Percentiles rank a stretch among this genome's conserved stretches.
Evolutionary conservation across 2,888 invertebrate genomes (phyloP).

Genomic region (Ectobius pallidus): DNA sequence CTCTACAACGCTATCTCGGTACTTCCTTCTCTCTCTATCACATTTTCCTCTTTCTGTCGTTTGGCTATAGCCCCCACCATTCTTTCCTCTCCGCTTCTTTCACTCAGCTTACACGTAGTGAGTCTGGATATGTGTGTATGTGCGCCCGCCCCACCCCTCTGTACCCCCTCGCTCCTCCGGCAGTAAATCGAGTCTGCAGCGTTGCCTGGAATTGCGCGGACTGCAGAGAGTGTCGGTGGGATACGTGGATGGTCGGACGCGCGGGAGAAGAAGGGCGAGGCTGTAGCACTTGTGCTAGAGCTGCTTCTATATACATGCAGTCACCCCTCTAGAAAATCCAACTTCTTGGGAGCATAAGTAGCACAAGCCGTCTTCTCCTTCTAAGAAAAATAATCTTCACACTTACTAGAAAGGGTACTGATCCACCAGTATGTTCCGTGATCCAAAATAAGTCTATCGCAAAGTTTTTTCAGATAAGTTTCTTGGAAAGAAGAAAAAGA

Average conservation of each 20-base stretch:
- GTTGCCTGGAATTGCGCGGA: background rate
- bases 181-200: constrained; percentile 9
- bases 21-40: constrained; percentile 12
- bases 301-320: no score
- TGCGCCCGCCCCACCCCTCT: background rate
- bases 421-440: no score
- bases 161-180: constrained; percentile 9
- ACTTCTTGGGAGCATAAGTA: constrained; percentile 10
- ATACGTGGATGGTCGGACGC: background rate
- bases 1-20: constrained; percentile 1
- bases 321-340: background rate
- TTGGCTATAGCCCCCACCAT: background rate
- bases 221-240: background rate
- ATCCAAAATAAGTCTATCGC: no score
- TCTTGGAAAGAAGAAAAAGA: no score
- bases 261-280: constrained; percentile 9
- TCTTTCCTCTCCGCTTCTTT: background rate
- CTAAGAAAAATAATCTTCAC: no score
- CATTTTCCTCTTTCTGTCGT: constrained; percentile 10
- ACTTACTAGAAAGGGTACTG: no score
- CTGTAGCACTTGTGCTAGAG: background rate
- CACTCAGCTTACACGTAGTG: background rate
- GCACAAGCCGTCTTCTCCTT: background rate
- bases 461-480: no score
- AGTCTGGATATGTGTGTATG: background rate